Conservation (phyloP, 2,113 vertebrate genomes). For the Rhynchopsitta pachyrhyncha region DNA sequence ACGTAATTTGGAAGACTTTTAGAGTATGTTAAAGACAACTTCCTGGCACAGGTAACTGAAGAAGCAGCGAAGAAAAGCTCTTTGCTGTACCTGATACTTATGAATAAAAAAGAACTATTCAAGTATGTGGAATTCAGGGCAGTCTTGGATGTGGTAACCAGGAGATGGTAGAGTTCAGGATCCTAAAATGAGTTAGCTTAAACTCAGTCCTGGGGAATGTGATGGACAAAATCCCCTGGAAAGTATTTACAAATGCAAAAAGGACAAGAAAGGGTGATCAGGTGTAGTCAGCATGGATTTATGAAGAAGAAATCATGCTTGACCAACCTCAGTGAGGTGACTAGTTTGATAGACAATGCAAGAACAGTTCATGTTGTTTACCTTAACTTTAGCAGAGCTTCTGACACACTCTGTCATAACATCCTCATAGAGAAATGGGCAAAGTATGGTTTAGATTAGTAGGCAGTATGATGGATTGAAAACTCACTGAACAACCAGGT, state of each 20-base stretch:
- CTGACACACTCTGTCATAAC: not conserved
- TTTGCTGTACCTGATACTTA: not conserved
- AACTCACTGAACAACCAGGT: not conserved
- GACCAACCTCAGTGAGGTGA: not conserved
- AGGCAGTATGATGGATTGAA: not conserved
- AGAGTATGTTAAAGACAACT: not conserved
- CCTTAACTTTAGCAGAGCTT: not conserved
- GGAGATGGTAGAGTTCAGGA: not conserved
- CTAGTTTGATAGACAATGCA: not conserved
- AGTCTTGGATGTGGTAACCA: not conserved
- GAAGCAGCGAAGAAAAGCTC: not conserved
- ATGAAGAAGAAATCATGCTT: not conserved
- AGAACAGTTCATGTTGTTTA: not conserved
- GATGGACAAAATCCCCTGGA: not conserved
- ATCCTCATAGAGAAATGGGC: not conserved
- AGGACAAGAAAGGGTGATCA: not conserved
- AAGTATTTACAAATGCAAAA: not conserved
- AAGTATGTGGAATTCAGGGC: not conserved
- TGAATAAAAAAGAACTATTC: not conserved
- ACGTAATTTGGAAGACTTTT: not conserved
- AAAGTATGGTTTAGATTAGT: not conserved
- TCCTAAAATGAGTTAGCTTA: not conserved
- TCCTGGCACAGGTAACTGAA: not conserved
- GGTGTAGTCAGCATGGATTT: not conserved
- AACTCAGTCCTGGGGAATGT: not conserved